A percentile compares a stretch with the other conserved stretches of the same genome.
Evolutionary conservation across 1,140 invertebrate species (phyloP).

Genomic region (Diplogasteroides magnus): DNA sequence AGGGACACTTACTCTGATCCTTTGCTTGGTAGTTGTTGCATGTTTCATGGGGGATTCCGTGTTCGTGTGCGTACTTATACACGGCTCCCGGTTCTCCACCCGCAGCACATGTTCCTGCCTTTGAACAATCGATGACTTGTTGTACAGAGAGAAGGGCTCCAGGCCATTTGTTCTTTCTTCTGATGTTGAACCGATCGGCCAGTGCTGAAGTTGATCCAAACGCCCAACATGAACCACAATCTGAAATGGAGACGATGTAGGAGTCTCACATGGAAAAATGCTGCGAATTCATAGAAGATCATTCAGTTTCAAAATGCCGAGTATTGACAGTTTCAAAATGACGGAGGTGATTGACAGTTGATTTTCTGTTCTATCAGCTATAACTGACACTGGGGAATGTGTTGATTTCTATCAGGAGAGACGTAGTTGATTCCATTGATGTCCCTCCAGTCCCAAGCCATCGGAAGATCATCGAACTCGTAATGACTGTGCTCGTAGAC

Average conservation of each 20-base stretch:
- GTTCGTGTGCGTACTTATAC: conserved; percentile 58
- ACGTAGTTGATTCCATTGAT: conserved; percentile 58
- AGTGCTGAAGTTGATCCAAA: conserved; percentile 56
- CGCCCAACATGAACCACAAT: conserved; percentile 63
- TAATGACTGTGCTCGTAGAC: conserved; percentile 36
- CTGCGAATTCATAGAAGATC: neutral
- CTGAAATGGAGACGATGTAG: conserved; percentile 41
- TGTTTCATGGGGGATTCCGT: conserved; percentile 61
- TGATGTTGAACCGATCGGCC: conserved; percentile 61
- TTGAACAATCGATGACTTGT: conserved; percentile 59
- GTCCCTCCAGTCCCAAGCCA: conserved; percentile 59
- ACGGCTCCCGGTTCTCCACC: conserved; percentile 58
- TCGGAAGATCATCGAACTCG: conserved; percentile 50
- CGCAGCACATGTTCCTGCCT: conserved; percentile 56
- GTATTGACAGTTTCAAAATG: conserved; percentile 6
- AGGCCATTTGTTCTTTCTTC: conserved; percentile 59
- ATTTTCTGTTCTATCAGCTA: no score
- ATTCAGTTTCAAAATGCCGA: neutral
- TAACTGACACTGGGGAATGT: conserved; percentile 51
- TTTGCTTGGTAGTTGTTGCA: conserved; percentile 62
- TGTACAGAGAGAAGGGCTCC: conserved; percentile 57
- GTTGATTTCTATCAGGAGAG: conserved; percentile 58
- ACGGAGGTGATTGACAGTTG: neutral
- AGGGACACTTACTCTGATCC: conserved; percentile 54
- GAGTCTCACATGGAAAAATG: conserved; percentile 10